Percentiles rank a stretch among this genome's conserved stretches.
These are phyloP conservation scores for Zophobas atratus DNA, from an alignment of 1,140 invertebrate species.

Conservation along the genomic window DNA sequence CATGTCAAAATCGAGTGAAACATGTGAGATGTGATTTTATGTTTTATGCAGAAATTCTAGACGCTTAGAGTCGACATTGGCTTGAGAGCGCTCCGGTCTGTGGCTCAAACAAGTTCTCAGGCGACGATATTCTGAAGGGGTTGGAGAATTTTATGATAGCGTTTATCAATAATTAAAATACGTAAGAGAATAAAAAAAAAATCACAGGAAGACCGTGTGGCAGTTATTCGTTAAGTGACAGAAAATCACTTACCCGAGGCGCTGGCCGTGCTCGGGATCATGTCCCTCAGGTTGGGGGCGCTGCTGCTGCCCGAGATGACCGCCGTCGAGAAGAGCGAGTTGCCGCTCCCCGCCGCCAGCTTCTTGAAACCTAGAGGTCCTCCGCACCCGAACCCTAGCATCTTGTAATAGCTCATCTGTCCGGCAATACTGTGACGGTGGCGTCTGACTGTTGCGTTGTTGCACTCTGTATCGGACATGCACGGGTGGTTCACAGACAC, in stretches of 20 bases:
- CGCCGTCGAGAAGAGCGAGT: constrained; percentile 92
- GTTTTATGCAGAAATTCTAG: too few species aligned
- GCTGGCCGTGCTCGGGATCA: constrained; percentile 81
- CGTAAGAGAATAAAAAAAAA: too few species aligned
- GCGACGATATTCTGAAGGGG: too few species aligned
- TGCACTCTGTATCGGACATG: constrained; percentile 65
- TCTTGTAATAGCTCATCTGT: constrained; percentile 93
- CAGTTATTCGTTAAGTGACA: too few species aligned
- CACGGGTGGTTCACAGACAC: constrained; percentile 62
- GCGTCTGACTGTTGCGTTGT: constrained; percentile 85
- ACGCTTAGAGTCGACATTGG: too few species aligned
- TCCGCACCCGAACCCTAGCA: constrained; percentile 80
- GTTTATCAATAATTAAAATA: too few species aligned
- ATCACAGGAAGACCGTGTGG: too few species aligned
- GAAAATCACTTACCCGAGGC: constrained; percentile 76
- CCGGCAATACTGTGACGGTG: constrained; percentile 94
- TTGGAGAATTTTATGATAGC: too few species aligned
- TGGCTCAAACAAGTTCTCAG: too few species aligned
- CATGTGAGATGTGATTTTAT: too few species aligned
- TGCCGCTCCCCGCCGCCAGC: constrained; percentile 80
- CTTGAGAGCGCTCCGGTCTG: too few species aligned
- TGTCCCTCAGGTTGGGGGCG: constrained; percentile 90
- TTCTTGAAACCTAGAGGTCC: constrained; percentile 76
- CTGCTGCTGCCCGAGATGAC: constrained; percentile 94
- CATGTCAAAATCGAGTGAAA: too few species aligned